Evolutionary conservation across 2,888 invertebrate species (phyloP).

Genomic region (Hemicrepidius hirtus): DNA sequence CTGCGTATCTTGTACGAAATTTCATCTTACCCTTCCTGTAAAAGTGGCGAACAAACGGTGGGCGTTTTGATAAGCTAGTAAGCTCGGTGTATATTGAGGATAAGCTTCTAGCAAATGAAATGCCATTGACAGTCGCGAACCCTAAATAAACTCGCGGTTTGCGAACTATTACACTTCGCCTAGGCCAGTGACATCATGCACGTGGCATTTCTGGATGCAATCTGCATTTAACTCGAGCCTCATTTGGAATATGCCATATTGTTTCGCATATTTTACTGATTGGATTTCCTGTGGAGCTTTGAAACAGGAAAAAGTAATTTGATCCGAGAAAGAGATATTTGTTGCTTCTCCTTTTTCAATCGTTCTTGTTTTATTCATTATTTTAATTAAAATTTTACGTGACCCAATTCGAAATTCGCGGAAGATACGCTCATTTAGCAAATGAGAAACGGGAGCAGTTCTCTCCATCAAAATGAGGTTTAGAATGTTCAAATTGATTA

Average conservation of each 20-base stretch:
- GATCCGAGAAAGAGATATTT: no score
- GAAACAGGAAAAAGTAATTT: no score
- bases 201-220: constrained; percentile 38
- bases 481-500: constrained; percentile 15
- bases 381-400: constrained; percentile 23
- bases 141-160: constrained; percentile 45
- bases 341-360: background rate
- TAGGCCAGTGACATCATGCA: constrained; percentile 43
- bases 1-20: constrained; percentile 11
- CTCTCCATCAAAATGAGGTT: constrained; percentile 12
- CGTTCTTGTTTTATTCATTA: constrained; percentile 20
- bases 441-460: constrained; percentile 22
- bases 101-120: constrained; percentile 38
- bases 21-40: constrained; percentile 12
- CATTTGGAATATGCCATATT: background rate
- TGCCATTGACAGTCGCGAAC: constrained; percentile 44
- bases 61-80: constrained; percentile 40
- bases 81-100: constrained; percentile 42
- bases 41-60: constrained; percentile 21
- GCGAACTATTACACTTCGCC: constrained; percentile 35
- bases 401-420: constrained; percentile 18
- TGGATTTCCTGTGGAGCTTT: background rate
- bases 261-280: background rate
- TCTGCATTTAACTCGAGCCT: background rate
- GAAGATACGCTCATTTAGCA: constrained; percentile 17